Evolutionary conservation across 2,888 invertebrate genomes (phyloP), one percentile per base, ranked within the genome.

Genomic region (Prenolepis imparis): DNA sequence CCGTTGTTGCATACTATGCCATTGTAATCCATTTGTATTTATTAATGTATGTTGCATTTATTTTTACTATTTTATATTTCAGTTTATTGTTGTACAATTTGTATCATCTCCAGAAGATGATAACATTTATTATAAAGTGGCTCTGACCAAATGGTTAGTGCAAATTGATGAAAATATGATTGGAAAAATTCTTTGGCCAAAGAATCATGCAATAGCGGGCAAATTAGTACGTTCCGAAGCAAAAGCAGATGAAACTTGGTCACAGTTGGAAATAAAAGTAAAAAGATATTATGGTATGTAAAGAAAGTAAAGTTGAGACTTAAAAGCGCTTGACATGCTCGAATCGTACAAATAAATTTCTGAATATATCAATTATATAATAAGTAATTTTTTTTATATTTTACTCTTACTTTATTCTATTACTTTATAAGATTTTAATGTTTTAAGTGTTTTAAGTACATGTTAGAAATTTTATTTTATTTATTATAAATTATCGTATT

Each of bases 51-150:
- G 18, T 59, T 36, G 36, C n/a, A 36, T 36, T 63, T 63, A n/a
- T n/a, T n/a, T n/a, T n/a, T 63, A 6, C 21, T 63, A 3, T 15
- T 59, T 59, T 59, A 28, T 59, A 4, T 36, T 36, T 36, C 36
- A 63, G 63, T 63, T 63, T 36, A n/a, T 63, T 63, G 63, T 63
- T n/a, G 63, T 63, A 1, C 36, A 63, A 63, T 36, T 63, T 36
- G 3, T 36, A 36, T 15, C 28, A 63, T 36, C 18, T 36, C 1
- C n/a, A 8, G 36, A 63, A 18, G 63, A 63, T 36, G n/a, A 63
- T 63, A 36, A 63, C 1, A 9, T 63, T 63, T 32, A 63, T 32
- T 63, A 63, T 28, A n/a, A 63, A 36, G 36, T 63, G 18, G 63
- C 32, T 8, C 9, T 32, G 18, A 9, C 63, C 18, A 63, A 63